Percentiles rank a stretch among this genome's conserved stretches.
These are phyloP conservation scores for Plodia interpunctella DNA, from an alignment of 1,140 invertebrate species.

Conservation along the genomic window DNA sequence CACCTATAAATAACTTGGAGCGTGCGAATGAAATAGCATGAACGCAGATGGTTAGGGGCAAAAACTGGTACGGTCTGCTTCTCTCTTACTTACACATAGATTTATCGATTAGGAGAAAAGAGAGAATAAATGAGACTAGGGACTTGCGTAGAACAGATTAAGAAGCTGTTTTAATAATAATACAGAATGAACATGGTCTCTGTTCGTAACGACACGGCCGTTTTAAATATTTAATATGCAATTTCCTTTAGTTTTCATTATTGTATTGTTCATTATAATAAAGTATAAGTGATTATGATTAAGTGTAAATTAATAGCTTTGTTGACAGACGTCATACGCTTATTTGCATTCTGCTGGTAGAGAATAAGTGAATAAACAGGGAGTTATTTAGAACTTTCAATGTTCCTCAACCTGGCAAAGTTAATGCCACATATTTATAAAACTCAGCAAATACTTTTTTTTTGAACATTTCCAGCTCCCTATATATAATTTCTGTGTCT, in stretches of 20 bases:
- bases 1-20: slow-evolving; percentile 31
- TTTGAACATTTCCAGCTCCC: too few relatives aligned
- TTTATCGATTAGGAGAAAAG: slow-evolving; percentile 35
- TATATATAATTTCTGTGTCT: too few relatives aligned
- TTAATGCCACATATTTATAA: too few relatives aligned
- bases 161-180: slow-evolving; percentile 72
- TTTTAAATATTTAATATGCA: slow-evolving; percentile 75
- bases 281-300: slow-evolving; percentile 47
- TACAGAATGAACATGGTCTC: slow-evolving; percentile 66
- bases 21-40: slow-evolving; percentile 52
- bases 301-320: slow-evolving; percentile 44
- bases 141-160: slow-evolving; percentile 48
- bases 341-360: slow-evolving; percentile 17
- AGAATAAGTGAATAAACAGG: background rate
- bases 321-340: slow-evolving; percentile 20
- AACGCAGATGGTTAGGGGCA: slow-evolving; percentile 20
- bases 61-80: slow-evolving; percentile 21
- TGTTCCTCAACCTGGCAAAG: too few relatives aligned
- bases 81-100: slow-evolving; percentile 35
- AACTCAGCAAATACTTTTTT: too few relatives aligned
- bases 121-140: slow-evolving; percentile 35
- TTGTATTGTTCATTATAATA: slow-evolving; percentile 43
- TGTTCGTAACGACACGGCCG: slow-evolving; percentile 54
- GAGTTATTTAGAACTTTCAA: too few relatives aligned
- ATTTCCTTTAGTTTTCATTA: slow-evolving; percentile 66